A percentile compares a stretch with the other conserved stretches of the same genome.
Evolutionary conservation across 2,113 vertebrate species (phyloP).

Genomic region (Actenoides lindsayi): DNA sequence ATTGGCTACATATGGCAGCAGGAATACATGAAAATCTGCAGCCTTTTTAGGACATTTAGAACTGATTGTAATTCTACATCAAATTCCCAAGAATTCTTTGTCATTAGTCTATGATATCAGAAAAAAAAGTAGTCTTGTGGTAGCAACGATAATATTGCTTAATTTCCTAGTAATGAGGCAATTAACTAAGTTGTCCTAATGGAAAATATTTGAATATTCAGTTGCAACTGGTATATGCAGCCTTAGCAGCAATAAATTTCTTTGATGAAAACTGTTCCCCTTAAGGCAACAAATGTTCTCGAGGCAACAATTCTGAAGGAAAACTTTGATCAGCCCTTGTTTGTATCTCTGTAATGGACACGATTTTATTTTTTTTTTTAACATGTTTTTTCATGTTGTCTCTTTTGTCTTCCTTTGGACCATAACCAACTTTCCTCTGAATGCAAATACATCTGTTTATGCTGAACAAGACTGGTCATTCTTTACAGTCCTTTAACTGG

Average conservation of each 20-base stretch:
- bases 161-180: not conserved
- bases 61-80: not conserved
- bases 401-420: not conserved
- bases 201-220: not conserved
- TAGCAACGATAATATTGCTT: not conserved
- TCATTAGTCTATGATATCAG: not conserved
- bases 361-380: not conserved
- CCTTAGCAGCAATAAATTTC: not conserved
- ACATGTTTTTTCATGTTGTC: not conserved
- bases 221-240: not conserved
- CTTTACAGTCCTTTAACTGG: not conserved
- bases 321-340: not conserved
- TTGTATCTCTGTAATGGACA: not conserved
- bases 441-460: not conserved
- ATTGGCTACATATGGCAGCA: conserved; percentile 48
- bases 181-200: not conserved
- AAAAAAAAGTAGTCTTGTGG: not conserved
- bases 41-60: not conserved
- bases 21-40: not conserved
- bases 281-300: not conserved
- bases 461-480: not conserved
- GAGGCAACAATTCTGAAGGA: not conserved
- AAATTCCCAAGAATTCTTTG: not conserved
- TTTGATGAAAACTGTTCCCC: not conserved
- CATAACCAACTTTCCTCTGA: not conserved